Evolutionary conservation across 1,140 invertebrate species (phyloP).

Genomic region (Lordiphosa clarofinis): DNA sequence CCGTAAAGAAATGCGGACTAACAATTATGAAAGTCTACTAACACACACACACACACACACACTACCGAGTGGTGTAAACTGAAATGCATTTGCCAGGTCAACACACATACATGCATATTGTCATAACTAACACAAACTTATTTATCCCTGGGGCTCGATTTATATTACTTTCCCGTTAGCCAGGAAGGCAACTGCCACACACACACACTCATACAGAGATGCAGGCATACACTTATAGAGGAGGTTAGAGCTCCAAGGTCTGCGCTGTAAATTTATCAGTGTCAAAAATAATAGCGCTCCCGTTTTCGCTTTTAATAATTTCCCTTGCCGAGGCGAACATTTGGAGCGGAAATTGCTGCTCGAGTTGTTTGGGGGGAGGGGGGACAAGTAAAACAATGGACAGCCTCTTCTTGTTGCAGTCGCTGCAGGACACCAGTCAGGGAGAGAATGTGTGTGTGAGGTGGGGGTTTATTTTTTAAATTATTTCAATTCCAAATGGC

Average conservation of each 20-base stretch:
- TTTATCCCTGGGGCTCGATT: slow-evolving; percentile 72
- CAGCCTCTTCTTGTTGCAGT: slow-evolving; percentile 23
- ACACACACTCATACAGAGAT: not conserved
- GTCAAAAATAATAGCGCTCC: slow-evolving; percentile 75
- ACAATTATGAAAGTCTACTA: slow-evolving; percentile 28
- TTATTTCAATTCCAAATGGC: slow-evolving; percentile 48
- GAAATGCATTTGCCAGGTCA: slow-evolving; percentile 36
- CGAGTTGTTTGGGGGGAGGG: slow-evolving; percentile 29
- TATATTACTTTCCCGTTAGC: slow-evolving; percentile 72
- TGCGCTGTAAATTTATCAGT: slow-evolving; percentile 70
- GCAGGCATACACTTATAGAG: slow-evolving; percentile 16
- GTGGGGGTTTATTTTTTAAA: slow-evolving; percentile 25
- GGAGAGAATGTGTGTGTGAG: slow-evolving; percentile 13
- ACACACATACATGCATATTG: slow-evolving; percentile 39
- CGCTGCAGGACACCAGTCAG: slow-evolving; percentile 13
- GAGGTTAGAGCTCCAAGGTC: slow-evolving; percentile 67
- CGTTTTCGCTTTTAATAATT: slow-evolving; percentile 77
- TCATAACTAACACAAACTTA: slow-evolving; percentile 76
- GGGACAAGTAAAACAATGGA: slow-evolving; percentile 46
- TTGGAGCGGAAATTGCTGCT: slow-evolving; percentile 76
- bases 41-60: slow-evolving; percentile 8
- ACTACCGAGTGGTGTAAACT: not conserved
- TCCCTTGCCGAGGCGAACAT: slow-evolving; percentile 64
- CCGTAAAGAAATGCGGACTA: slow-evolving; percentile 42
- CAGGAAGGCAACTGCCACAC: slow-evolving; percentile 23